Percentiles rank a stretch among this genome's conserved stretches.
Evolutionary conservation across 1,140 invertebrate species (phyloP).

Genomic region (Pectinophora gossypiella): DNA sequence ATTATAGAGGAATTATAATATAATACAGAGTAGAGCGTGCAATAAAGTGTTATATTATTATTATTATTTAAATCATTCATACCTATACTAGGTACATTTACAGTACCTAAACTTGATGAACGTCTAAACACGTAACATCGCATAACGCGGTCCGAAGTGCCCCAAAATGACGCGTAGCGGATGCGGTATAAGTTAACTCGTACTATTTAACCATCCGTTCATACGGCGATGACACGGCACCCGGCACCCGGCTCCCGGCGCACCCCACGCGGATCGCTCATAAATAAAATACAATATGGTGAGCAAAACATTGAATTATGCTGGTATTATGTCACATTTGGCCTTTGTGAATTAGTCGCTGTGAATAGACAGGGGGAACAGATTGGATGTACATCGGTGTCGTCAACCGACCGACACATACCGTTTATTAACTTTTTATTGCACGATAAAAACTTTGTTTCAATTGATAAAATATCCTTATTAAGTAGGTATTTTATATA

Average conservation of each 20-base stretch:
- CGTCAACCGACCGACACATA: slow-evolving; percentile 35
- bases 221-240: slow-evolving; percentile 56
- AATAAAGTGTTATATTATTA: too few relatives aligned
- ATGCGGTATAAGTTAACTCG: slow-evolving; percentile 69
- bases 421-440: too few relatives aligned
- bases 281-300: slow-evolving; percentile 77
- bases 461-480: too few relatives aligned
- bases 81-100: too few relatives aligned
- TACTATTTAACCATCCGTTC: slow-evolving; percentile 69
- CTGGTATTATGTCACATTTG: slow-evolving; percentile 76
- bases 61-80: too few relatives aligned
- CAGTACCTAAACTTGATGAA: too few relatives aligned
- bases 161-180: slow-evolving; percentile 59
- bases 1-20: too few relatives aligned
- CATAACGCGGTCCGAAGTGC: slow-evolving; percentile 38
- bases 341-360: slow-evolving; percentile 70
- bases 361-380: slow-evolving; percentile 51
- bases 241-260: slow-evolving; percentile 22
- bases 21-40: too few relatives aligned
- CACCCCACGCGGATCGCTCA: slow-evolving; percentile 66
- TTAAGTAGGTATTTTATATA: too few relatives aligned
- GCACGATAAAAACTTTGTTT: too few relatives aligned
- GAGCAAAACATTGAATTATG: slow-evolving; percentile 77
- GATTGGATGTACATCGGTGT: slow-evolving; percentile 47
- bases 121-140: slow-evolving; percentile 8